Conservation (phyloP, 2,888 invertebrate genomes). For the Dryobotodes eremita region DNA sequence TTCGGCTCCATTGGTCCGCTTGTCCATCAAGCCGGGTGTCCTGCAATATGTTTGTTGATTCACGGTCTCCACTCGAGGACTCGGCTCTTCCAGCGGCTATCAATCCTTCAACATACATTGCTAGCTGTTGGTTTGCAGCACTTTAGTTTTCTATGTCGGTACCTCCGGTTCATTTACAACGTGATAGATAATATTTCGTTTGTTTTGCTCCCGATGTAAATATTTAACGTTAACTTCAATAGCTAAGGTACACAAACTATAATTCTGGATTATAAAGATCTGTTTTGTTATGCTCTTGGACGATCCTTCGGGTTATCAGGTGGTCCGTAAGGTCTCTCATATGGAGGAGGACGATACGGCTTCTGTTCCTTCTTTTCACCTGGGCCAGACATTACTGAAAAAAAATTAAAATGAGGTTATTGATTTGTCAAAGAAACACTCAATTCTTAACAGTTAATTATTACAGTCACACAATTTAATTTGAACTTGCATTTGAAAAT, state of each 20-base stretch:
- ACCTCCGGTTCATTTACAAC: background rate
- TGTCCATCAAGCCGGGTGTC: too few relatives aligned
- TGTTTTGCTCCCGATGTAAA: background rate
- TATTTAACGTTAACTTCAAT: background rate
- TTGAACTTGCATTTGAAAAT: background rate
- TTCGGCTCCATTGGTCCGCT: background rate
- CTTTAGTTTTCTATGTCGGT: background rate
- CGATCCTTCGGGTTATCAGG: constrained; percentile 73
- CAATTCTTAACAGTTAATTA: too few relatives aligned
- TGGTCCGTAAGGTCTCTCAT: constrained; percentile 77
- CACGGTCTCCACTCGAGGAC: background rate
- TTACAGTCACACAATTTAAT: background rate
- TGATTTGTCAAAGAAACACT: background rate
- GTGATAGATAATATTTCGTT: background rate
- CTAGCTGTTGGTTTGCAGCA: background rate
- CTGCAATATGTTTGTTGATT: background rate
- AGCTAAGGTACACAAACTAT: background rate
- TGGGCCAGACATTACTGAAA: constrained; percentile 77
- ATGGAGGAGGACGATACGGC: constrained; percentile 77
- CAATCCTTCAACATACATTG: background rate
- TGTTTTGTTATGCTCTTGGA: constrained; percentile 61
- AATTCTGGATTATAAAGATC: background rate
- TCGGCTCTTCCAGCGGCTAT: background rate
- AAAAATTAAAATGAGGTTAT: constrained; percentile 19
- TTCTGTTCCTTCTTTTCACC: constrained; percentile 75